phyloP scores from a whole-genome alignment of 2,113 vertebrate species.

The Trachemys scripta region DNA sequence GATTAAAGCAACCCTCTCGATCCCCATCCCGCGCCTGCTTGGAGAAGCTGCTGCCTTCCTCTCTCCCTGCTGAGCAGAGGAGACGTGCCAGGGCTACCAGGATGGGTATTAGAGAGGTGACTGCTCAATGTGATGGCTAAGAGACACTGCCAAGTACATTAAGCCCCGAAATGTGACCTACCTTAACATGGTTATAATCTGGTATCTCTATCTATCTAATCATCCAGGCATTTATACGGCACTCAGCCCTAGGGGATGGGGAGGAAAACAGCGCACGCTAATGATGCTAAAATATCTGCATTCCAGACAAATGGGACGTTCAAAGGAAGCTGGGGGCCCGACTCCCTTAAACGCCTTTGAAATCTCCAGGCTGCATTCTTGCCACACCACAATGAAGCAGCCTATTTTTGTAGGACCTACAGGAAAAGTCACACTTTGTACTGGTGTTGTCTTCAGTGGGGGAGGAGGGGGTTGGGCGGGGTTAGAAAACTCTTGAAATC shows the following conservation, averaged over 20 bases:
- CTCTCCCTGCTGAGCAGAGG: neutral
- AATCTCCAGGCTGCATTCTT: too few relatives aligned
- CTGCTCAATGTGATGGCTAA: neutral
- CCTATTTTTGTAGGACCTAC: neutral
- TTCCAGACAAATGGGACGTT: neutral
- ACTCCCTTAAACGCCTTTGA: too few relatives aligned
- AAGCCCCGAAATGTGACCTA: neutral
- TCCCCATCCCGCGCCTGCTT: neutral
- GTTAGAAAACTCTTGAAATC: neutral
- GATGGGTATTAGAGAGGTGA: neutral
- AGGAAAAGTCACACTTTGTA: neutral
- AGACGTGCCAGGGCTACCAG: neutral
- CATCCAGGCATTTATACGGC: neutral
- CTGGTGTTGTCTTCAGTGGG: neutral
- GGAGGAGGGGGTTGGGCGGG: too few relatives aligned
- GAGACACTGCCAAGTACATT: neutral
- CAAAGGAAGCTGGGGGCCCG: neutral
- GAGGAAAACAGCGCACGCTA: neutral
- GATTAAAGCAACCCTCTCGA: neutral
- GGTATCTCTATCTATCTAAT: neutral
- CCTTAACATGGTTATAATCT: neutral
- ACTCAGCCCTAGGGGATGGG: neutral
- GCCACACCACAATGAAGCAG: too few relatives aligned
- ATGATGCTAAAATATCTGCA: neutral
- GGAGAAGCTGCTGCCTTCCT: neutral